Base-by-base conservation (phyloP, 1,140 invertebrate species). In the Trichonephila clavata region DNA sequence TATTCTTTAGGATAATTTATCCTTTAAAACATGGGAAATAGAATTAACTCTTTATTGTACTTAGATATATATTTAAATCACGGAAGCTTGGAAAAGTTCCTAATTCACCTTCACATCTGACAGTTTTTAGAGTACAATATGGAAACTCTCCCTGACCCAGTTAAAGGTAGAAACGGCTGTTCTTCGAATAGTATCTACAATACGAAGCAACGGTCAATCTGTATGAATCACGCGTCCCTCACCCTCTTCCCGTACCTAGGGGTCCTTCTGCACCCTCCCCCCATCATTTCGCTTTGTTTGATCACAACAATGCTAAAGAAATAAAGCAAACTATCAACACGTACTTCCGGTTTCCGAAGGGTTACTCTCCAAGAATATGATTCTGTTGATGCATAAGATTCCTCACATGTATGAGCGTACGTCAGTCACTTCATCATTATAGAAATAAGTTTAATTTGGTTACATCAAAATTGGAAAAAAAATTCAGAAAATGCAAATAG, bases 161-260 rank as follows among this genome's bases (percentile, higher is more conserved):
- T 90, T 90, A 77, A 71, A 89, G 39, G 4, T 24, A 43, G 50
- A 18, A 68, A 18, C 39, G 63, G 68, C 63, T 77, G 63, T 57
- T 61, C 89, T 81, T 43, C 21, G 24, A 89, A 68, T 32, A 16
- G 27, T 16, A 27, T 27, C 50, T 65, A 63, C 86, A 71, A 90
- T 77, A 77, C 65, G 39, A 90, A 90, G 71, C 71, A 90, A 80
- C 89, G 89, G 89, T 90, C 89, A 90, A 60, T 81, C 65, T 81
- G 65, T 16, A 39, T 81, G 89, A 60, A 77, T 88, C 86, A 88
- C 63, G 32, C 39, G 39, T 60, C 65, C 27, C 68, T 39, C 43
- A 27, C 39, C 61, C 68, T n/a, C 87, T 32, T 61, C 77, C 43
- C 57, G 86, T 10, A 27, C 39, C 65, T 59, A 18, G 84, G 84